Evolutionary conservation across 2,888 invertebrate species (phyloP).

Genomic region (Himalopsyche japonica): DNA sequence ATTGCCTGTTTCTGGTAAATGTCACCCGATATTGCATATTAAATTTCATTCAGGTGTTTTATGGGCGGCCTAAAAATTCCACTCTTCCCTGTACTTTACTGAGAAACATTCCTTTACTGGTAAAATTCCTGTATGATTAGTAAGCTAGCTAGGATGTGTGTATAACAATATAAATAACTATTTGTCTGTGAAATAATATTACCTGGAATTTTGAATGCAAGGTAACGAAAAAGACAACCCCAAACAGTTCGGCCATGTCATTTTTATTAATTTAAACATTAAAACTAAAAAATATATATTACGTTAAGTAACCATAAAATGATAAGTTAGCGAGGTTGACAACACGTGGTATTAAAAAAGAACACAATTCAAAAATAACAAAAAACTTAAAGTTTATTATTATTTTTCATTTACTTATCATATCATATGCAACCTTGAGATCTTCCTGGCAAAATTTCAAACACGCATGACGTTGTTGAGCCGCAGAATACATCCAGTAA

Average conservation of each 20-base stretch:
- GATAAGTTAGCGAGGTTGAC: too few relatives aligned
- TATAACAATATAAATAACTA: background rate
- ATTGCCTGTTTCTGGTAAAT: background rate
- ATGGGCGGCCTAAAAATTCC: background rate
- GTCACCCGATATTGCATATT: background rate
- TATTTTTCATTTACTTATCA: too few relatives aligned
- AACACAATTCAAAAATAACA: too few relatives aligned
- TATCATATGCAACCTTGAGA: too few relatives aligned
- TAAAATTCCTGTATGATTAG: conserved; percentile 7
- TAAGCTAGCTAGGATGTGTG: background rate
- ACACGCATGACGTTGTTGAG: too few relatives aligned
- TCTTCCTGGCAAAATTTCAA: too few relatives aligned
- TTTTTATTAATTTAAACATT: background rate
- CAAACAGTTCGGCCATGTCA: background rate
- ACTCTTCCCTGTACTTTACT: background rate
- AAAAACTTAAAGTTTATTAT: too few relatives aligned
- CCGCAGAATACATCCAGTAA: too few relatives aligned
- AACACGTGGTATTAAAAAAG: too few relatives aligned
- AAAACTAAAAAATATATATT: too few relatives aligned
- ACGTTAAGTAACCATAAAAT: too few relatives aligned
- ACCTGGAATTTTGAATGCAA: background rate
- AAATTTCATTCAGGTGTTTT: background rate
- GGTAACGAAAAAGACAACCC: background rate
- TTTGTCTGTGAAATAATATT: background rate
- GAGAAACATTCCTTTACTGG: background rate